phyloP scores from a whole-genome alignment of 2,888 invertebrate genomes.

The Mythimna vitellina region DNA sequence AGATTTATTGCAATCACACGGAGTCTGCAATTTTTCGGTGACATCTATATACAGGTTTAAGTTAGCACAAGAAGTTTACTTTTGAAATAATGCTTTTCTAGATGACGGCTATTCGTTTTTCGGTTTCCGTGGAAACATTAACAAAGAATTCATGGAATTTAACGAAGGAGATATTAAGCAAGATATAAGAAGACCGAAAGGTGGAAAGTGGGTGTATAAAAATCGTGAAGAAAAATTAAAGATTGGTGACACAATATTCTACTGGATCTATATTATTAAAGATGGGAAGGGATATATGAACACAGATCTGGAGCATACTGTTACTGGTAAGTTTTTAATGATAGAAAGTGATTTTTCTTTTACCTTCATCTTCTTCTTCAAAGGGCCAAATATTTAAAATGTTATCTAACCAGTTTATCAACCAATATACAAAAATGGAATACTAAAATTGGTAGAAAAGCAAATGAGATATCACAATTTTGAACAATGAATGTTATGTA shows the following conservation, averaged over 20 bases:
- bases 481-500: too few species aligned
- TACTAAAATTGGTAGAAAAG: too few species aligned
- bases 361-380: too few species aligned
- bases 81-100: conserved; percentile 50
- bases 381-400: too few species aligned
- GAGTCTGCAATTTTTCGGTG: too few species aligned
- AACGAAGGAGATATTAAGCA: conserved; percentile 92
- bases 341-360: not conserved
- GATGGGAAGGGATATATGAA: conserved; percentile 92
- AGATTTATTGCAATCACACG: too few species aligned
- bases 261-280: conserved; percentile 93
- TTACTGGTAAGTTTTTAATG: conserved; percentile 80
- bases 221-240: conserved; percentile 90
- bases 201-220: conserved; percentile 92
- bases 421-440: too few species aligned
- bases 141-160: conserved; percentile 92
- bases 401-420: too few species aligned
- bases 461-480: too few species aligned
- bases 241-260: conserved; percentile 92
- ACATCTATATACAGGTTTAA: too few species aligned
- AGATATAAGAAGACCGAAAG: conserved; percentile 91
- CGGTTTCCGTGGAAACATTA: conserved; percentile 91
- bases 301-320: conserved; percentile 88
- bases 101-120: conserved; percentile 91
- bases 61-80: not conserved